phyloP scores from a whole-genome alignment of 2,113 vertebrate species.

The Pantherophis guttatus region DNA sequence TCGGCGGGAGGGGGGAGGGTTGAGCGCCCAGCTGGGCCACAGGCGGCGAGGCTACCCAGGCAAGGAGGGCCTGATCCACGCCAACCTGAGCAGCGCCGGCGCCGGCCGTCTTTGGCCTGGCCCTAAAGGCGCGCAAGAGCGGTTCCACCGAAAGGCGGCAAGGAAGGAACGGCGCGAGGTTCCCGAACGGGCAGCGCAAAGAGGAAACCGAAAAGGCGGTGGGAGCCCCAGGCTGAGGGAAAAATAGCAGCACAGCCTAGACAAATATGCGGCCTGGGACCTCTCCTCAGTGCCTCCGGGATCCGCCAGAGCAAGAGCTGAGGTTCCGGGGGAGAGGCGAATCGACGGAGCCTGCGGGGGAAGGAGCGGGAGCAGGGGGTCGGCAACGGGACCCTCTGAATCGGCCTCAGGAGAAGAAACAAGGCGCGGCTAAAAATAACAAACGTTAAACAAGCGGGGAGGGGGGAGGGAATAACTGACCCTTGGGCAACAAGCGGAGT shows the following conservation, averaged over 20 bases:
- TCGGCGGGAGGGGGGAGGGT: not conserved
- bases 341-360: not conserved
- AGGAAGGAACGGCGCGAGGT: not conserved
- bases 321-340: not conserved
- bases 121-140: not conserved
- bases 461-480: not conserved
- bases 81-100: too few relatives aligned
- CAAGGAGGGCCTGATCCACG: not conserved
- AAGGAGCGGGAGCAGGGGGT: not conserved
- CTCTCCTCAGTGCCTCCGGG: not conserved
- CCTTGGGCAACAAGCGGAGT: not conserved
- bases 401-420: not conserved
- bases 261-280: not conserved
- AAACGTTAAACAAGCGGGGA: not conserved
- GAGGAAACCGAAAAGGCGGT: not conserved
- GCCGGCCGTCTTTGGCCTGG: not conserved
- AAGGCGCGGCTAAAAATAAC: not conserved
- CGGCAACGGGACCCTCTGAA: not conserved
- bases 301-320: not conserved
- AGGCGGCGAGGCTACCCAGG: not conserved
- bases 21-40: conserved; percentile 13
- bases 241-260: not conserved
- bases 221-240: not conserved
- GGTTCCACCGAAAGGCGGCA: not conserved
- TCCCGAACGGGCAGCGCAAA: not conserved